Evolutionary conservation across 2,113 vertebrate species (phyloP).

Genomic region (Ellobius talpinus): DNA sequence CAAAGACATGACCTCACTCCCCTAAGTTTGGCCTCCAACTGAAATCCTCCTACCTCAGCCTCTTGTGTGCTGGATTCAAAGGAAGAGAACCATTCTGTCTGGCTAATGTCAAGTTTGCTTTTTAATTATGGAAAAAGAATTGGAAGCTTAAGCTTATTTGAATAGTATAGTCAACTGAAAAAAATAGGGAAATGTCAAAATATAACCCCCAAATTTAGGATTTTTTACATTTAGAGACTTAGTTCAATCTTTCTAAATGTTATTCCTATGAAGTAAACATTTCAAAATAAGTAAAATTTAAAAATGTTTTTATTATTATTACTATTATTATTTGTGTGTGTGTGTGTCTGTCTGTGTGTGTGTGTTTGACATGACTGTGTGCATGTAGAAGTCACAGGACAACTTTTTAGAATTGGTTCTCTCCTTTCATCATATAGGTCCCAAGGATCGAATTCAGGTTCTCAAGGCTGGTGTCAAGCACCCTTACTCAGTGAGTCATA

Average conservation of each 20-base stretch:
- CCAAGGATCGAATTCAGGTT: too few relatives aligned
- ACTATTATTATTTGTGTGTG: neutral
- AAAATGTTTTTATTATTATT: neutral
- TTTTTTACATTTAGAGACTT: neutral
- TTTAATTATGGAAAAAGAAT: neutral
- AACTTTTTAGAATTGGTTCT: neutral
- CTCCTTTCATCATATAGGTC: too few relatives aligned
- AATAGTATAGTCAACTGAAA: neutral
- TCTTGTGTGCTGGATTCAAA: neutral
- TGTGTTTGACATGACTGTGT: neutral
- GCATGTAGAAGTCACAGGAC: too few relatives aligned
- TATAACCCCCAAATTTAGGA: neutral
- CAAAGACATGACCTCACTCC: neutral
- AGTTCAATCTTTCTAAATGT: slow-evolving; percentile 20
- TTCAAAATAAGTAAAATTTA: neutral
- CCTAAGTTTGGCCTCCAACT: neutral
- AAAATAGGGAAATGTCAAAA: slow-evolving; percentile 38
- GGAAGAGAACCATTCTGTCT: neutral
- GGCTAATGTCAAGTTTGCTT: slow-evolving; percentile 4
- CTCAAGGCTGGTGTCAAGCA: too few relatives aligned
- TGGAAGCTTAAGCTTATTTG: neutral
- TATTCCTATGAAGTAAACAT: slow-evolving; percentile 10
- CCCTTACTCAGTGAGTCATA: neutral
- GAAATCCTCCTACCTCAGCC: neutral
- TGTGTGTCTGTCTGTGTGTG: neutral